Percentiles rank a stretch among this genome's conserved stretches.
phyloP scores from a whole-genome alignment of 2,113 vertebrate genomes.

The Salvelinus sp. region DNA sequence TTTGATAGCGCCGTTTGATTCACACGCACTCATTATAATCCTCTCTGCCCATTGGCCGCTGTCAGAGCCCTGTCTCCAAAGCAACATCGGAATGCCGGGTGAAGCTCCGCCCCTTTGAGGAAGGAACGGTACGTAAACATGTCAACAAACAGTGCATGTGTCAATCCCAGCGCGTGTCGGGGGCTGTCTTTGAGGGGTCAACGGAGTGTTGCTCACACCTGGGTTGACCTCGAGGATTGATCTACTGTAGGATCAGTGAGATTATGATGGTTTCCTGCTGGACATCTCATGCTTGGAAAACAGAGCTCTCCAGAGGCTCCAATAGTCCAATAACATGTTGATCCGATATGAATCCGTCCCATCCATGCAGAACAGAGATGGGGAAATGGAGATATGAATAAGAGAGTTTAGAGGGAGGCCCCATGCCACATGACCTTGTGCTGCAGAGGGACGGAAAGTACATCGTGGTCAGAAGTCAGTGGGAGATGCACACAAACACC shows the following conservation, averaged over 20 bases:
- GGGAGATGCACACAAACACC: too few species aligned
- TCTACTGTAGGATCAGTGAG: too few species aligned
- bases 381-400: too few species aligned
- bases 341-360: too few species aligned
- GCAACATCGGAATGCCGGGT: constrained; percentile 64
- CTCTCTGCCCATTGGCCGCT: constrained; percentile 55
- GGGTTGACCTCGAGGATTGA: too few species aligned
- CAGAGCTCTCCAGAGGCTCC: too few species aligned
- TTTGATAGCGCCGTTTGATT: not conserved
- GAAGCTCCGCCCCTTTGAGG: constrained; percentile 60
- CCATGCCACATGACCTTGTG: not conserved
- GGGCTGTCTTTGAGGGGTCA: constrained; percentile 3
- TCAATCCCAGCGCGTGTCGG: too few species aligned
- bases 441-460: not conserved
- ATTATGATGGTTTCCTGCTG: not conserved
- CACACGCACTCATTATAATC: constrained; percentile 36
- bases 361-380: too few species aligned
- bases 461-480: constrained; percentile 12
- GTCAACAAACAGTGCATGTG: constrained; percentile 67
- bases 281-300: too few species aligned
- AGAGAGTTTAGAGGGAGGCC: not conserved
- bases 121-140: constrained; percentile 45
- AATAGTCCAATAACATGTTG: too few species aligned
- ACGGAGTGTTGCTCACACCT: too few species aligned
- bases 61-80: constrained; percentile 66